Percentiles rank a stretch among this genome's conserved stretches.
Conservation (phyloP, 2,888 invertebrate genomes). For the Leptopilina syphax region DNA sequence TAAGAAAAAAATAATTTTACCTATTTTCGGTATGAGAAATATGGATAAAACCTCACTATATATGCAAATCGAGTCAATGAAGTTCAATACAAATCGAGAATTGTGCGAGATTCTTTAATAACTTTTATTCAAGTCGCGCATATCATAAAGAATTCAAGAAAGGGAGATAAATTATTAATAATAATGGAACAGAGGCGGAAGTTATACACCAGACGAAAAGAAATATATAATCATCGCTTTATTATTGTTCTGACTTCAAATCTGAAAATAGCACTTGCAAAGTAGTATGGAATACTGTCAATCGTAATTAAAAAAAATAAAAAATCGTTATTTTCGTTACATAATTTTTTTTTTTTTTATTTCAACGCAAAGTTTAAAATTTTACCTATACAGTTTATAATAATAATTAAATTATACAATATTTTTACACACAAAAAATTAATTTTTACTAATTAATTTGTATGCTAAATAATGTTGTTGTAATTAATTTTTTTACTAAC, state of each 20-base stretch:
- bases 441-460: no score
- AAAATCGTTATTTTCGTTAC: neutral
- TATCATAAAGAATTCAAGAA: slow-evolving; percentile 29
- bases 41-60: neutral
- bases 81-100: slow-evolving; percentile 16
- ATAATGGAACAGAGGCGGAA: slow-evolving; percentile 38
- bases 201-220: slow-evolving; percentile 19
- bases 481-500: no score
- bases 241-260: slow-evolving; percentile 24
- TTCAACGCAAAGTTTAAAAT: no score
- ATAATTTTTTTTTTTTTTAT: neutral
- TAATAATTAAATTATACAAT: no score
- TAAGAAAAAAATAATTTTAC: no score
- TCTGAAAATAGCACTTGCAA: slow-evolving; percentile 22
- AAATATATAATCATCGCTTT: slow-evolving; percentile 24
- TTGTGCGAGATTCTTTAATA: neutral
- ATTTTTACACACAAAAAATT: no score
- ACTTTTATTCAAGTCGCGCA: neutral
- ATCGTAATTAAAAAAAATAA: slow-evolving; percentile 7
- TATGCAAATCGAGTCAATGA: neutral
- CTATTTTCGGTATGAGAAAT: slow-evolving; percentile 18
- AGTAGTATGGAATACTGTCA: neutral
- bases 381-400: no score
- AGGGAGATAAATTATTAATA: slow-evolving; percentile 39
- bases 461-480: no score